Conservation (phyloP, 1,140 invertebrate species). For the Holotrichia oblita region DNA sequence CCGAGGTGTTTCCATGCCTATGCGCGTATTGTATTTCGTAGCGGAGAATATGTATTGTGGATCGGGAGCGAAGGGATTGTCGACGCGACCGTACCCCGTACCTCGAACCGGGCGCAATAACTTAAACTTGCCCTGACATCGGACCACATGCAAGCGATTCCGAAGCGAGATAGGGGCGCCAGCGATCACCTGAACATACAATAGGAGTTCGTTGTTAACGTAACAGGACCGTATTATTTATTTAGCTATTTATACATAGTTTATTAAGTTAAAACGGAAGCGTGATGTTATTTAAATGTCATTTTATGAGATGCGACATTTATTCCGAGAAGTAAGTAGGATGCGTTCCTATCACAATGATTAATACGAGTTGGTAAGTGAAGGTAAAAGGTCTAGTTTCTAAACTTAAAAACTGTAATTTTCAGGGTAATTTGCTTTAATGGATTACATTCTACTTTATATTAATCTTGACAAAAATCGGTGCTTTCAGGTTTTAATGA, state of each 20-base stretch:
- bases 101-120: constrained; percentile 19
- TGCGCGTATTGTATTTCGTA: background rate
- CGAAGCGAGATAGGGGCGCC: background rate
- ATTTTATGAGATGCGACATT: too few relatives aligned
- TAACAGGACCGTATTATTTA: background rate
- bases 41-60: background rate
- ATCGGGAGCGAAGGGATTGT: background rate
- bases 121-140: constrained; percentile 24
- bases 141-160: constrained; percentile 29
- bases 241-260: background rate
- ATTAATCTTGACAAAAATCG: too few relatives aligned
- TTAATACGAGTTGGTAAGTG: too few relatives aligned
- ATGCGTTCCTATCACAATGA: too few relatives aligned
- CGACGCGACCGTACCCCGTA: too few relatives aligned
- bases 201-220: background rate
- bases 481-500: too few relatives aligned
- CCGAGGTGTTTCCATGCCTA: background rate
- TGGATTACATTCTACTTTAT: too few relatives aligned
- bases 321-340: too few relatives aligned
- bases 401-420: too few relatives aligned
- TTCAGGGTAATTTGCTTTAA: too few relatives aligned
- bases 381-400: too few relatives aligned
- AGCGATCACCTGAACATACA: background rate
- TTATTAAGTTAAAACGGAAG: background rate
- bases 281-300: too few relatives aligned